Evolutionary conservation across 2,888 invertebrate species (phyloP).

Genomic region (Eudasyphora cyanicolor): DNA sequence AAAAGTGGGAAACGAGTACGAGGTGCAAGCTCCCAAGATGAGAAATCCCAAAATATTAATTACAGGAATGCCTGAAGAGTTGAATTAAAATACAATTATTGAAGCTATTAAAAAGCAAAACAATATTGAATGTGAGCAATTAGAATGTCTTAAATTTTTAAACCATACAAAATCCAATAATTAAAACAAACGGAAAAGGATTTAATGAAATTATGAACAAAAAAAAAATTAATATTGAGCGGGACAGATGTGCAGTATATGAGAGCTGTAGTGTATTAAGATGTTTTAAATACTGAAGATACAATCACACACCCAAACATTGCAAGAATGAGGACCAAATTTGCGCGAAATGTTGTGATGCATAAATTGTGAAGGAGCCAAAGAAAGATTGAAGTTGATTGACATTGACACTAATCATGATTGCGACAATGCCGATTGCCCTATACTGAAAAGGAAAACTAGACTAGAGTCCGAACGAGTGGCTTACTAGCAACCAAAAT

Average conservation of each 20-base stretch:
- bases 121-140: no score
- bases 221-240: slow-evolving; percentile 45
- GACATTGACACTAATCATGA: no score
- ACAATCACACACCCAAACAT: slow-evolving; percentile 46
- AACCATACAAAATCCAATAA: no score
- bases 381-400: slow-evolving; percentile 4
- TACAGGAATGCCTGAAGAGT: no score
- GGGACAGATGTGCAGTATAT: slow-evolving; percentile 54
- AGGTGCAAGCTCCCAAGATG: no score
- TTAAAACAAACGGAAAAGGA: no score
- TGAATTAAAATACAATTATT: no score
- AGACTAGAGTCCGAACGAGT: background rate
- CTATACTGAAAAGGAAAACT: background rate
- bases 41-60: no score
- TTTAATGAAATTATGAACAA: slow-evolving; percentile 9
- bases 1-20: no score
- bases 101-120: no score
- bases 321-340: slow-evolving; percentile 29
- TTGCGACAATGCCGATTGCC: slow-evolving; percentile 5
- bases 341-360: slow-evolving; percentile 33
- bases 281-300: slow-evolving; percentile 56
- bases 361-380: slow-evolving; percentile 40
- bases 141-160: no score
- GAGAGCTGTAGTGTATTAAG: slow-evolving; percentile 49
- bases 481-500: no score